These are phyloP conservation scores for Candoia aspera DNA, from an alignment of 2,113 vertebrate species.

Conservation along the genomic window DNA sequence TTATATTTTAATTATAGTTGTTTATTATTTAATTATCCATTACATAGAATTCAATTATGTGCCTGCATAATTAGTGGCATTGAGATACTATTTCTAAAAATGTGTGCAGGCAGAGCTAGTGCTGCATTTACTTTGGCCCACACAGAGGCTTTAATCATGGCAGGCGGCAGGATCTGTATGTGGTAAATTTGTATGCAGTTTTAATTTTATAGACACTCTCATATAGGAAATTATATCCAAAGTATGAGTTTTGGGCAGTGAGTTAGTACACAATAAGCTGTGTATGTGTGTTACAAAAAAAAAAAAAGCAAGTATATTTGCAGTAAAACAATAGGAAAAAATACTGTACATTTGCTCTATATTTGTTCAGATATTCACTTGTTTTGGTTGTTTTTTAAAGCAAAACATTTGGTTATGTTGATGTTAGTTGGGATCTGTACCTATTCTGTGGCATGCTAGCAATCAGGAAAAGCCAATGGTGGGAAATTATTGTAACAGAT, in stretches of 20 bases:
- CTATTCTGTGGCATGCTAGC: background rate
- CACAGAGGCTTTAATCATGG: background rate
- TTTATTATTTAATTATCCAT: background rate
- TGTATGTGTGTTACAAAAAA: background rate
- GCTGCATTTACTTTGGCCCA: background rate
- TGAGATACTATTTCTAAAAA: background rate
- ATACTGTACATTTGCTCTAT: background rate
- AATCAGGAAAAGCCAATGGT: background rate
- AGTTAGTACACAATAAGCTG: background rate
- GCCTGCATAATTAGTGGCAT: background rate
- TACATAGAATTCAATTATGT: constrained; percentile 17
- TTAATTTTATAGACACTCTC: background rate
- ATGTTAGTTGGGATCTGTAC: background rate
- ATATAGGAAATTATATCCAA: background rate
- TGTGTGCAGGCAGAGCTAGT: background rate
- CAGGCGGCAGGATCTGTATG: background rate
- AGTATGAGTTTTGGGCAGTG: background rate
- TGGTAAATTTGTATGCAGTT: background rate
- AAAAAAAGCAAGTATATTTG: background rate
- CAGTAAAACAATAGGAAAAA: background rate
- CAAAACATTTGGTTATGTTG: background rate
- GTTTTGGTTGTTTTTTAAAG: background rate
- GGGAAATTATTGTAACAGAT: background rate
- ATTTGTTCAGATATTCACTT: background rate
- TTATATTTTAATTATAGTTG: background rate